Evolutionary conservation across 2,113 vertebrate species (phyloP).

Genomic region (Cottus gobio): DNA sequence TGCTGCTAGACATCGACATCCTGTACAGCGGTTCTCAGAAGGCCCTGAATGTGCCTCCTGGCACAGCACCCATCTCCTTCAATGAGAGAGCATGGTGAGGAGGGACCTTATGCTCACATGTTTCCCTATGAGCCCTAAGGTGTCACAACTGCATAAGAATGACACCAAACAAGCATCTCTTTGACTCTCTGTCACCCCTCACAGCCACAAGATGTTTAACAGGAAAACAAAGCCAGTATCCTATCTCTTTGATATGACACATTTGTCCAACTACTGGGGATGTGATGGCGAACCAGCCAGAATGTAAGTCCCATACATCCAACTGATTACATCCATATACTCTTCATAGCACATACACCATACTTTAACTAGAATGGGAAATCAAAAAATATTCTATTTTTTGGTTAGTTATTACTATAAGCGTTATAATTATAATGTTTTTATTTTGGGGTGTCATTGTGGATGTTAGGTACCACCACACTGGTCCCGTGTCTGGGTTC

Average conservation of each 20-base stretch:
- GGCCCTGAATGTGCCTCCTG: slow-evolving; percentile 91
- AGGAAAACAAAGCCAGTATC: slow-evolving; percentile 91
- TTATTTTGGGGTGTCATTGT: background rate
- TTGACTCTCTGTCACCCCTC: slow-evolving; percentile 12
- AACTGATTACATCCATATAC: background rate
- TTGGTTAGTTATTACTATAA: background rate
- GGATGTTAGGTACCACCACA: slow-evolving; percentile 92
- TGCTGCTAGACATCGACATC: slow-evolving; percentile 88
- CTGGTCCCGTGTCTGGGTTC: slow-evolving; percentile 86
- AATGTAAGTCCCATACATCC: slow-evolving; percentile 80
- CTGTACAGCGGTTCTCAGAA: slow-evolving; percentile 95
- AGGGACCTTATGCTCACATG: background rate
- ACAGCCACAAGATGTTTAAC: slow-evolving; percentile 90
- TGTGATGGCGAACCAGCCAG: slow-evolving; percentile 86
- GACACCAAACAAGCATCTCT: background rate
- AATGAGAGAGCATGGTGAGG: slow-evolving; percentile 92
- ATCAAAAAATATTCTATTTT: background rate
- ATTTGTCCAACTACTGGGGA: slow-evolving; percentile 92
- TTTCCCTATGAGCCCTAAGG: background rate
- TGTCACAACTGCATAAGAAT: background rate
- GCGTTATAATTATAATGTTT: background rate
- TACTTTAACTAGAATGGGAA: background rate
- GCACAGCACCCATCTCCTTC: slow-evolving; percentile 93
- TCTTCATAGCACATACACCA: background rate
- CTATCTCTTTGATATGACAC: slow-evolving; percentile 89